phyloP scores from a whole-genome alignment of 2,888 invertebrate species.

The Tachina lurida region DNA sequence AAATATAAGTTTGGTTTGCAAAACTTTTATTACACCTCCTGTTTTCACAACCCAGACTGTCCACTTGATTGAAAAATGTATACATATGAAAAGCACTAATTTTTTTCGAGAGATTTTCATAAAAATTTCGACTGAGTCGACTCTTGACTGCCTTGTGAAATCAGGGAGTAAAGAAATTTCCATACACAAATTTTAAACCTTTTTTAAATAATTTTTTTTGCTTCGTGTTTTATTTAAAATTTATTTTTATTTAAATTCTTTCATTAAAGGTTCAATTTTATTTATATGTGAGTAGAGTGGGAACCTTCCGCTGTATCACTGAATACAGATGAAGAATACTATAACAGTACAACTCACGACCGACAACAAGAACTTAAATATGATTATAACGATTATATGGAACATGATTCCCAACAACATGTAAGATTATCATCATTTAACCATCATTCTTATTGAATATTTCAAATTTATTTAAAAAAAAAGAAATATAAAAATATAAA shows the following conservation, averaged over 20 bases:
- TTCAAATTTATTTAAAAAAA: slow-evolving; percentile 46
- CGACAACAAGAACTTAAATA: slow-evolving; percentile 43
- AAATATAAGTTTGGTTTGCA: too few relatives aligned
- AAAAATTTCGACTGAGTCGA: too few relatives aligned
- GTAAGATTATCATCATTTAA: slow-evolving; percentile 34
- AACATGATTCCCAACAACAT: slow-evolving; percentile 52
- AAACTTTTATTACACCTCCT: too few relatives aligned
- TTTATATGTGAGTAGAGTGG: slow-evolving; percentile 85
- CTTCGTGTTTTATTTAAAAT: neutral
- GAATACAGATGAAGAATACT: slow-evolving; percentile 40
- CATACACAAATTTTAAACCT: neutral
- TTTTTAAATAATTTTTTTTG: neutral
- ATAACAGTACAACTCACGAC: slow-evolving; percentile 34
- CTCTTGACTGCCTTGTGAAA: too few relatives aligned
- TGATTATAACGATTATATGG: slow-evolving; percentile 64
- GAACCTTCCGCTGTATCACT: slow-evolving; percentile 41
- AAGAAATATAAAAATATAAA: slow-evolving; percentile 30
- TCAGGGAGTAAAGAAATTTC: too few relatives aligned
- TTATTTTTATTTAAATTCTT: neutral
- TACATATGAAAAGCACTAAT: too few relatives aligned
- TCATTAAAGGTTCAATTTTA: slow-evolving; percentile 86
- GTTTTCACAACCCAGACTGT: too few relatives aligned
- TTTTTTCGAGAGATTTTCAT: too few relatives aligned
- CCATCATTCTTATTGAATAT: slow-evolving; percentile 63
- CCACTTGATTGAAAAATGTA: too few relatives aligned